Conservation (phyloP, 2,888 invertebrate genomes). For the Pachydiplax longipennis region DNA sequence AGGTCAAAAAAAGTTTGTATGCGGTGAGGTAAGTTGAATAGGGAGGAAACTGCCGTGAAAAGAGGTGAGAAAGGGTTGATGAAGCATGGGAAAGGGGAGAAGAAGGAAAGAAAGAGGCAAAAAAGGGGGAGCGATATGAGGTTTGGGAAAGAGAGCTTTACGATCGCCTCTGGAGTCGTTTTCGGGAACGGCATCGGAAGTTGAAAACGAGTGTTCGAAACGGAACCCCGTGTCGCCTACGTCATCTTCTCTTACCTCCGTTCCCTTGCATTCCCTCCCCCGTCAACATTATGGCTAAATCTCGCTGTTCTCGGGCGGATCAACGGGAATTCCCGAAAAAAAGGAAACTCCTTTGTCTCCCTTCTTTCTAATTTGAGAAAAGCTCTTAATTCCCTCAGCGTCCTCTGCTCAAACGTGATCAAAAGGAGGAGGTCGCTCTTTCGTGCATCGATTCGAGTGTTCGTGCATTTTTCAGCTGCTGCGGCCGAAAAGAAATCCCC, state of each 20-base stretch:
- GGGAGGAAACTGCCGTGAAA: too few relatives aligned
- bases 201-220: constrained; percentile 22
- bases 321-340: not conserved
- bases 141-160: not conserved
- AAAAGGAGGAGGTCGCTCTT: not conserved
- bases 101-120: not conserved
- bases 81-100: not conserved
- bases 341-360: not conserved
- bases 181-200: constrained; percentile 24
- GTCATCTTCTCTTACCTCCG: not conserved
- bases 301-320: not conserved
- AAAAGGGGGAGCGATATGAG: not conserved
- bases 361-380: not conserved
- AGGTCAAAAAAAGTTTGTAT: too few relatives aligned
- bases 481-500: too few relatives aligned
- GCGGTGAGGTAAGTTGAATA: too few relatives aligned
- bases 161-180: constrained; percentile 29
- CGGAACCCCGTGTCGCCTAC: not conserved
- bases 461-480: too few relatives aligned
- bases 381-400: not conserved
- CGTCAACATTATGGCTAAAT: not conserved
- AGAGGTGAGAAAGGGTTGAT: not conserved
- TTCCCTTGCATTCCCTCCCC: not conserved
- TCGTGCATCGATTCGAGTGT: too few relatives aligned
- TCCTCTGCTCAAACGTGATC: not conserved